Conservation (phyloP, 2,888 invertebrate genomes). For the Napeogenes sylphis region DNA sequence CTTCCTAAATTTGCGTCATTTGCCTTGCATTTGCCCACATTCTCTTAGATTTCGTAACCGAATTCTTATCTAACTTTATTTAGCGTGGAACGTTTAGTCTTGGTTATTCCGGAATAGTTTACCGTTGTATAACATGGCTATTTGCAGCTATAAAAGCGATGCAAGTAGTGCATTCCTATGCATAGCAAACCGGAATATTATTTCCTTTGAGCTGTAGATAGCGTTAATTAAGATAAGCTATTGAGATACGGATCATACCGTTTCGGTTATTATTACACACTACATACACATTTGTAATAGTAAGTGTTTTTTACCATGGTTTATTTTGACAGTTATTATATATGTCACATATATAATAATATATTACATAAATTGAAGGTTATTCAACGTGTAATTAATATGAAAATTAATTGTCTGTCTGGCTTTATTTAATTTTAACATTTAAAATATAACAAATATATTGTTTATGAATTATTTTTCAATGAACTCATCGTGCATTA, state of each 20-base stretch:
- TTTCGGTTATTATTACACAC: not conserved
- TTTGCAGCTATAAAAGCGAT: slow-evolving; percentile 20
- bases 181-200: slow-evolving; percentile 14
- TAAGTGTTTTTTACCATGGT: not conserved
- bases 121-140: slow-evolving; percentile 17
- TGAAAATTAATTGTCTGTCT: too few species aligned
- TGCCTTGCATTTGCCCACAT: not conserved
- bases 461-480: too few species aligned
- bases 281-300: not conserved
- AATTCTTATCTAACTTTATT: slow-evolving; percentile 6
- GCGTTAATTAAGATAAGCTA: not conserved
- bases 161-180: slow-evolving; percentile 19
- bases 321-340: not conserved
- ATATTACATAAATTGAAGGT: too few species aligned
- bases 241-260: not conserved
- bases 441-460: too few species aligned
- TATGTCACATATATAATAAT: too few species aligned
- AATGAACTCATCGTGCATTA: too few species aligned
- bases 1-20: not conserved
- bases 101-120: slow-evolving; percentile 17
- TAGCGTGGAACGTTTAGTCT: slow-evolving; percentile 7
- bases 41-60: slow-evolving; percentile 1
- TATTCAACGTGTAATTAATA: too few species aligned
- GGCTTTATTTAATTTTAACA: too few species aligned
- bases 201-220: slow-evolving; percentile 5